Percentiles rank a stretch among this genome's conserved stretches.
phyloP scores from a whole-genome alignment of 2,888 invertebrate species.

The Isotomurus palustris region DNA sequence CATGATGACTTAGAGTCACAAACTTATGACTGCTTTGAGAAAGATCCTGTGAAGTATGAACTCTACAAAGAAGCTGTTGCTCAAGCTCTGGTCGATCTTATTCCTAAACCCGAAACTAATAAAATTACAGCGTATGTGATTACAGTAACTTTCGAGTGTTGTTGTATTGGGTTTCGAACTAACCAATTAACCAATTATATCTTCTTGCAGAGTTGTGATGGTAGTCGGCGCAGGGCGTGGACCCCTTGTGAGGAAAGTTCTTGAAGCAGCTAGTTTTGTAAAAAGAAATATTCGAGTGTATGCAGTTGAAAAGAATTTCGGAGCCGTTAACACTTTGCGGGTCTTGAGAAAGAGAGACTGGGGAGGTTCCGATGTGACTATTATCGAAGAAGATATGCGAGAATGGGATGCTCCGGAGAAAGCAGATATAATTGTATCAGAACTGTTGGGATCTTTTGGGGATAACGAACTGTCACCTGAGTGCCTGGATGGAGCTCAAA shows the following conservation, averaged over 20 bases:
- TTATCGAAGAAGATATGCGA: conserved; percentile 83
- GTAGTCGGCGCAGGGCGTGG: conserved; percentile 93
- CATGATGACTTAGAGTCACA: conserved; percentile 92
- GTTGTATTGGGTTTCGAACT: background rate
- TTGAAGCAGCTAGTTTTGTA: conserved; percentile 71
- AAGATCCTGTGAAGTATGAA: conserved; percentile 92
- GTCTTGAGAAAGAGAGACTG: conserved; percentile 39
- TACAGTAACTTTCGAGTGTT: background rate
- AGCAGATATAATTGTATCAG: conserved; percentile 93
- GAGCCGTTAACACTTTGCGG: conserved; percentile 74
- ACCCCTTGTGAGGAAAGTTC: conserved; percentile 82
- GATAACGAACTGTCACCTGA: conserved; percentile 99
- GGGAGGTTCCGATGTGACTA: conserved; percentile 62
- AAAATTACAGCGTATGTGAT: conserved; percentile 58
- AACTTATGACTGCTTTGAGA: conserved; percentile 97
- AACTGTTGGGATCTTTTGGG: conserved; percentile 93
- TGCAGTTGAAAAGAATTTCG: conserved; percentile 97
- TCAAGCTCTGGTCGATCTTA: conserved; percentile 63
- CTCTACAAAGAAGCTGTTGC: conserved; percentile 79
- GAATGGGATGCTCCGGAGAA: conserved; percentile 72
- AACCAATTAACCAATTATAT: background rate
- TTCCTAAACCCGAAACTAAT: conserved; percentile 51
- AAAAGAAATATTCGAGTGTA: conserved; percentile 73
- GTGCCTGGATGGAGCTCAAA: conserved; percentile 89
- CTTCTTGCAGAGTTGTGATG: conserved; percentile 62